Conservation (phyloP, 2,888 invertebrate genomes). For the Antheraea assamensis region DNA sequence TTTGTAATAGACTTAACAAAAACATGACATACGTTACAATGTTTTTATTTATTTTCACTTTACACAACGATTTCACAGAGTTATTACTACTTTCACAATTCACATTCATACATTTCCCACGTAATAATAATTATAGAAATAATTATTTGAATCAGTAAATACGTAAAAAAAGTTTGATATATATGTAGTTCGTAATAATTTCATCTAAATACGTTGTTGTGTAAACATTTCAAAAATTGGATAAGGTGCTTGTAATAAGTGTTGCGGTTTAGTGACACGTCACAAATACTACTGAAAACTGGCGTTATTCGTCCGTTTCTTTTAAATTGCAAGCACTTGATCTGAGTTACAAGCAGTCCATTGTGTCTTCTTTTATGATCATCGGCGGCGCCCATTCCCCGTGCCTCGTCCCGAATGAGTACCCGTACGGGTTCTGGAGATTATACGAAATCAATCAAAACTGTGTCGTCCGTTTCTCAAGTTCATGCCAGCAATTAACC, state of each 20-base stretch:
- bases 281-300: background rate
- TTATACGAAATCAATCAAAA: too few relatives aligned
- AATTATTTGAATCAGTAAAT: background rate
- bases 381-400: conserved; percentile 79
- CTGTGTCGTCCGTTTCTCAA: too few relatives aligned
- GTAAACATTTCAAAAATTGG: background rate
- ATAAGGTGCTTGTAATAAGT: background rate
- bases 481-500: too few relatives aligned
- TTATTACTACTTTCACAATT: background rate
- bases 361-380: conserved; percentile 82
- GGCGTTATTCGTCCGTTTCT: background rate
- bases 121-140: background rate
- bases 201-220: background rate
- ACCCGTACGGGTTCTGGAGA: conserved; percentile 72
- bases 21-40: background rate
- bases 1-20: background rate
- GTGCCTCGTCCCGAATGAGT: conserved; percentile 84
- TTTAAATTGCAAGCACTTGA: background rate
- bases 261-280: too few relatives aligned
- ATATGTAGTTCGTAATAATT: background rate
- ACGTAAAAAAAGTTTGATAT: background rate
- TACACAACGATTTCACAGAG: background rate
- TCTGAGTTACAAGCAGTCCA: conserved; percentile 69
- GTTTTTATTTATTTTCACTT: background rate
- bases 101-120: background rate